Conservation (phyloP, 92 coral and sea anemone genomes). For the Epizoanthus rinbou region DNA sequence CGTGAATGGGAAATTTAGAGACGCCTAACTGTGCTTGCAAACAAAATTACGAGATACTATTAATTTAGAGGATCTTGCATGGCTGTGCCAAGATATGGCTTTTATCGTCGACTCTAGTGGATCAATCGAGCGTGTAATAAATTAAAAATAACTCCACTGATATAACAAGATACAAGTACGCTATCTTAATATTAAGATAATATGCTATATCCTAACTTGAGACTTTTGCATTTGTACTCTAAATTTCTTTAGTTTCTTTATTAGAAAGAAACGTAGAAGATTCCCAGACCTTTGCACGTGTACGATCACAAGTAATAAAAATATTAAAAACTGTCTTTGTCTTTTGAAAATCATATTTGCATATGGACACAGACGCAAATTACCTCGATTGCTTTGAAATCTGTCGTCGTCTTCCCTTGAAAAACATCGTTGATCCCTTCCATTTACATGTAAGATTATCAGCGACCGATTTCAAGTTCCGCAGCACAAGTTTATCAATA, state of each 20-base stretch:
- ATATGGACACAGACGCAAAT: constrained; percentile 11
- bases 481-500: not conserved
- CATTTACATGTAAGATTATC: not conserved
- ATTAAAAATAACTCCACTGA: constrained; percentile 1
- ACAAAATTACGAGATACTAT: too few species aligned
- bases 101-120: too few species aligned
- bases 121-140: constrained; percentile 14
- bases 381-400: not conserved
- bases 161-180: not conserved
- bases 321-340: not conserved
- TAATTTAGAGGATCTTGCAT: too few species aligned
- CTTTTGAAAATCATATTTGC: constrained; percentile 20
- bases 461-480: not conserved
- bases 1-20: too few species aligned
- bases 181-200: not conserved
- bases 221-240: constrained; percentile 3
- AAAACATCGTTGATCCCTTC: not conserved
- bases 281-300: constrained; percentile 21
- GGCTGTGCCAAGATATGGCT: too few species aligned
- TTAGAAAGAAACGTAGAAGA: constrained; percentile 12
- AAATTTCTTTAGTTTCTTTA: not conserved
- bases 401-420: not conserved
- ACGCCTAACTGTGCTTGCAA: too few species aligned
- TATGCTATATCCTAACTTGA: constrained; percentile 3
- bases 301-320: constrained; percentile 5